Base-by-base conservation (phyloP, 92 coral and sea anemone genomes). In the Porites cylindrica region DNA sequence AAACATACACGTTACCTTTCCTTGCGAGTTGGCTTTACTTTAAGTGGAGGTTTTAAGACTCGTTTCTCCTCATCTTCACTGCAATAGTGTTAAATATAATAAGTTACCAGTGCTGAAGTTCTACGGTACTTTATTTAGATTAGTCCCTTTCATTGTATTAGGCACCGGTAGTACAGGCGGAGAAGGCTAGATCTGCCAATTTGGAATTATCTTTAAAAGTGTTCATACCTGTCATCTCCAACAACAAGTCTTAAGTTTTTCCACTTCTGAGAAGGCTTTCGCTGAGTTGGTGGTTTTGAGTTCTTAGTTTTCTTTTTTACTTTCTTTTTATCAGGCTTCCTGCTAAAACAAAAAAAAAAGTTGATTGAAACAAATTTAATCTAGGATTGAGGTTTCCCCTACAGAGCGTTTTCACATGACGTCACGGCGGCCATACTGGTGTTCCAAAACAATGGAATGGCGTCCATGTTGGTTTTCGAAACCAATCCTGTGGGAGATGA, bases 241-340 rank as follows among this genome's bases (percentile, higher is more conserved):
- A 83, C 90, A 85, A 94, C 92, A 29, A 94, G 91, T 10, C 92
- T 69, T 8, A 94, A 78, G 76, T 91, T 95, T 79, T 78, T 87
- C 99, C 99, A 96, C 89, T 91, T 83, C 19, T 86, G 76, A n/a
- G 99, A 96, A 10, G 89, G 98, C 75, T 89, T 88, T 7, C 78
- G 82, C 47, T 87, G 87, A 16, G 86, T 23, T 59, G 72, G 82
- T 47, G 70, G 64, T 78, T 82, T 74, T 77, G 81, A 82, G 64
- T 83, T 94, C 26, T 73, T 85, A 47, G 43, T 9, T 47, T 81
- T 85, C 64, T 51, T 83, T 86, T 53, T 79, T 54, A 23, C 82
- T 73, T 72, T 90, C 75, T 76, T 80, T 72, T 76, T 89, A 47
- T 54, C 78, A 4, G 76, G 80, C 32, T 92, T 92, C 76, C 72